Evolutionary conservation across 2,113 vertebrate species (phyloP), one percentile per base, ranked within the genome.

Genomic region (Ammodramus savannarum): DNA sequence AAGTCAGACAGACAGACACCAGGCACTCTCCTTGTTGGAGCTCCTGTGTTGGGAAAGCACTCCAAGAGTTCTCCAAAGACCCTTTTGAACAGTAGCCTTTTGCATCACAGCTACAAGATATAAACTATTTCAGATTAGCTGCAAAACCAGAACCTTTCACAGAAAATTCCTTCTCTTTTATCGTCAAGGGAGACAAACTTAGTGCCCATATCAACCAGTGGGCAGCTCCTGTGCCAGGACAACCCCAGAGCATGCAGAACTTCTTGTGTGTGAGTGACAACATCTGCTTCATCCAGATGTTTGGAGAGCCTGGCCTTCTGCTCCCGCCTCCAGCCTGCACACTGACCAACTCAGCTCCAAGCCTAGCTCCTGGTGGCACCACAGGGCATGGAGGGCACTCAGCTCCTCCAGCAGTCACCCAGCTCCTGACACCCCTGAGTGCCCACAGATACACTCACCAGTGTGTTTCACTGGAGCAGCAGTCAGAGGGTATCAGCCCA

Each of bases 351-450:
- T 66, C 77, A 69, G 34, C 20, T 11, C 41, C 52, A 11, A 0
- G 0, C 10, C 44, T 49, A 57, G 55, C 18, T 82, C 11, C 46
- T 58, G 46, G 46, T 2, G 4, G 61, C 48, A 52, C 21, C 4
- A 0, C 31, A 39, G 59, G 31, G 18, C 65, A 21, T 0, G 1
- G 38, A 26, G 15, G 22, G 13, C 41, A 27, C 39, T 38, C 4
- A 0, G 49, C 54, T 41, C 31, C 58, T 34, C 43, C 2, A 1
- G 38, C 58, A 39, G 16, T 20, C 46, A 36, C 31, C 32, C 54
- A 52, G 57, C 34, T 4, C 43, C 29, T 81, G 36, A 11, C 26
- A 23, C 13, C 32, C 48, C 59, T 15, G 38, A 59, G 54, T 16
- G 29, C 16, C 51, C 25, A 58, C 9, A 0, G 46, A 34, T 7